These are phyloP conservation scores for Aphidoletes aphidimyza DNA, from an alignment of 2,888 invertebrate genomes.

Conservation along the genomic window DNA sequence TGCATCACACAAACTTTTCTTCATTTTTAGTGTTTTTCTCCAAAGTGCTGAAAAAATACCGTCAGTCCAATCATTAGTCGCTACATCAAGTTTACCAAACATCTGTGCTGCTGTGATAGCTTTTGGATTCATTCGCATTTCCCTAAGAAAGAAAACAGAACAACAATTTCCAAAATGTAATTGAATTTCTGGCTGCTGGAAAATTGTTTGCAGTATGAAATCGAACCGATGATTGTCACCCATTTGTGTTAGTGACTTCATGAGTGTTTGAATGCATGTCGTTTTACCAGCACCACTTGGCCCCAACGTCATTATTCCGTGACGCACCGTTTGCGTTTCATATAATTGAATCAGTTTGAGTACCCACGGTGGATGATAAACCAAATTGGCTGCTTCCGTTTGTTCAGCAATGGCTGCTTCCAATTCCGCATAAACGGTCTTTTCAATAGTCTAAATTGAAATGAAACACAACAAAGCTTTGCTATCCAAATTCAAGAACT, in stretches of 20 bases:
- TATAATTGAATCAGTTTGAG: conserved; percentile 95
- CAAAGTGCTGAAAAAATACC: conserved; percentile 97
- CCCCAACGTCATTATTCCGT: conserved; percentile 96
- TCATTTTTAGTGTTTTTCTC: conserved; percentile 91
- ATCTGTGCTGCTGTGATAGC: conserved; percentile 97
- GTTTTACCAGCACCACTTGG: conserved; percentile 97
- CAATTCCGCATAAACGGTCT: conserved; percentile 88
- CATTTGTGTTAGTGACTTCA: conserved; percentile 88
- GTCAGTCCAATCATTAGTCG: conserved; percentile 98
- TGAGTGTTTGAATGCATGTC: conserved; percentile 85
- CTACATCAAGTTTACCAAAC: conserved; percentile 96
- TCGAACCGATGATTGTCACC: conserved; percentile 85
- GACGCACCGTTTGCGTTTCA: conserved; percentile 93
- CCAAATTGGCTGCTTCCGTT: conserved; percentile 81
- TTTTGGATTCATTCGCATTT: conserved; percentile 99
- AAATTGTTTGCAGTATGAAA: no score
- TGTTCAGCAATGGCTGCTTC: conserved; percentile 89
- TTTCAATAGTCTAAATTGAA: conserved; percentile 75
- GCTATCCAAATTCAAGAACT: not conserved
- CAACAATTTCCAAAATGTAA: not conserved
- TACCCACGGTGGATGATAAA: conserved; percentile 95
- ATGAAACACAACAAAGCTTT: not conserved
- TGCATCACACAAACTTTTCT: conserved; percentile 71
- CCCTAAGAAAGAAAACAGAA: conserved; percentile 65
- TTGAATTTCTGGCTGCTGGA: not conserved